phyloP scores from a whole-genome alignment of 2,113 vertebrate species.

The Clarias magur region DNA sequence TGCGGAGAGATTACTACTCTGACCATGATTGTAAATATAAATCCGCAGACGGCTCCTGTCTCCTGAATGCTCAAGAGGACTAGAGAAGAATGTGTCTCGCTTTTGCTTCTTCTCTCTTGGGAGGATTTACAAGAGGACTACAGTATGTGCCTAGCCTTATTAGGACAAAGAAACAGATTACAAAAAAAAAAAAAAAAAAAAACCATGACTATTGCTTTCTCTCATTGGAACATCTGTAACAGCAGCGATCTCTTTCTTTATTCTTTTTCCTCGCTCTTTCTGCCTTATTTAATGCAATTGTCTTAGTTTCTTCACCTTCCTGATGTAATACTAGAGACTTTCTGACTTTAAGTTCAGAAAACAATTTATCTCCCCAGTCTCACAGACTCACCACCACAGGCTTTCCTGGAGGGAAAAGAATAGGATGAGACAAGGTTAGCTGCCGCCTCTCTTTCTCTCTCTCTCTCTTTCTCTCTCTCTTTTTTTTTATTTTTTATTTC shows the following conservation, averaged over 20 bases:
- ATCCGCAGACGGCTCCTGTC: slow-evolving; percentile 37
- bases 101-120: neutral
- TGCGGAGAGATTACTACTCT: slow-evolving; percentile 28
- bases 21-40: slow-evolving; percentile 37
- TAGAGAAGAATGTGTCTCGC: neutral
- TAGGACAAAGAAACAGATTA: neutral
- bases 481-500: neutral
- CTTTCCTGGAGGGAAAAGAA: slow-evolving; percentile 21
- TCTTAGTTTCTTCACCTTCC: slow-evolving; percentile 23
- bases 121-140: slow-evolving; percentile 19
- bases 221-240: neutral
- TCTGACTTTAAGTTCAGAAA: slow-evolving; percentile 26
- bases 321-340: slow-evolving; percentile 38
- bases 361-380: slow-evolving; percentile 28
- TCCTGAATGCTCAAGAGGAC: slow-evolving; percentile 24
- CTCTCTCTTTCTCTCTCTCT: neutral
- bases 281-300: slow-evolving; percentile 21
- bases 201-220: neutral
- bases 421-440: neutral
- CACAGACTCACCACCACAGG: slow-evolving; percentile 19
- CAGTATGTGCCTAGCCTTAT: neutral
- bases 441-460: neutral
- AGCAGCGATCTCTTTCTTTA: neutral
- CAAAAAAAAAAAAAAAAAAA: neutral
- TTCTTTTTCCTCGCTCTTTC: neutral